Evolutionary conservation across 2,888 invertebrate species (phyloP).

Genomic region (Calliopum simillimum): DNA sequence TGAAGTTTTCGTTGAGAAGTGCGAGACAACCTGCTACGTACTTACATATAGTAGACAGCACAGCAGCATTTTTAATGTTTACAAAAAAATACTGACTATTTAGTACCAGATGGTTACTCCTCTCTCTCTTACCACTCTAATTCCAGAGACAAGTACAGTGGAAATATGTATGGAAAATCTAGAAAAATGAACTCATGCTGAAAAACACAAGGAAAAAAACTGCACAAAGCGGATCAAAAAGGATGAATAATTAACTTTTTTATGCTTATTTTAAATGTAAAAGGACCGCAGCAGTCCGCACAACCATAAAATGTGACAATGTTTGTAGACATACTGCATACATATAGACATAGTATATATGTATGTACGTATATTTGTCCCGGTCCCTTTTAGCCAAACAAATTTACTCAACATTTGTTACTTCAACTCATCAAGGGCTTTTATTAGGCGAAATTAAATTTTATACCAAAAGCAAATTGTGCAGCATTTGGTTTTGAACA

Average conservation of each 20-base stretch:
- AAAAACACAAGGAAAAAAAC: background rate
- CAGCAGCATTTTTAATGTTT: too few relatives aligned
- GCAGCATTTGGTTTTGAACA: too few relatives aligned
- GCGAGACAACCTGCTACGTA: background rate
- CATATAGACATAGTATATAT: background rate
- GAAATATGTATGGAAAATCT: background rate
- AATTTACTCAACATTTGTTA: too few relatives aligned
- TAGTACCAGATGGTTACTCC: slow-evolving; percentile 2
- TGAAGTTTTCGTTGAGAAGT: slow-evolving; percentile 23
- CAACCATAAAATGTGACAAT: slow-evolving; percentile 28
- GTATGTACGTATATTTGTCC: background rate
- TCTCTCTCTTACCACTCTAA: background rate
- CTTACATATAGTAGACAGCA: too few relatives aligned
- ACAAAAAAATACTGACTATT: background rate
- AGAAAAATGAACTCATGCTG: slow-evolving; percentile 14
- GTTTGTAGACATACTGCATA: slow-evolving; percentile 10
- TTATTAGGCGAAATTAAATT: too few relatives aligned
- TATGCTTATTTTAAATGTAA: slow-evolving; percentile 25
- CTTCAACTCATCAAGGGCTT: too few relatives aligned
- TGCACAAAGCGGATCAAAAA: slow-evolving; percentile 21
- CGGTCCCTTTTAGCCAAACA: too few relatives aligned
- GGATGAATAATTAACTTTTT: slow-evolving; percentile 35
- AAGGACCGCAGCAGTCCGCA: slow-evolving; percentile 25
- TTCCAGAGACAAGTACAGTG: background rate
- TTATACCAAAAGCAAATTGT: too few relatives aligned